Percentiles rank a stretch among this genome's conserved stretches.
These are phyloP conservation scores for Holothuria scabra DNA, from an alignment of 53 echinoderm and acorn worm species.

Conservation along the genomic window DNA sequence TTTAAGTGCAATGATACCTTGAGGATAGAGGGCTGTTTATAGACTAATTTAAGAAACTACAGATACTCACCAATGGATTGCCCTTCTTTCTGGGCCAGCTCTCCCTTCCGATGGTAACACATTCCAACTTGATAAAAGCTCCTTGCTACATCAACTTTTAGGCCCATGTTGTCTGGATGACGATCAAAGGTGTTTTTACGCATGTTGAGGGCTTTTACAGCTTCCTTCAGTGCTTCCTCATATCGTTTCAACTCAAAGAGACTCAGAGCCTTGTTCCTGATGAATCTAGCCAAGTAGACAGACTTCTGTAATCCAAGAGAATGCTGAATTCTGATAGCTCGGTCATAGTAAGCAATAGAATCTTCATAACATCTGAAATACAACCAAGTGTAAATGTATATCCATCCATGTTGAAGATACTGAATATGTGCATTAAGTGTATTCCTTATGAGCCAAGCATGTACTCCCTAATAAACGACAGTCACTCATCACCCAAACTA, in stretches of 20 bases:
- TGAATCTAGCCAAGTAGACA: conserved; percentile 27
- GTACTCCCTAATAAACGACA: too few species aligned
- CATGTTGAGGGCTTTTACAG: conserved; percentile 32
- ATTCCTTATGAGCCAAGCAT: too few species aligned
- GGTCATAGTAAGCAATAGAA: conserved; percentile 39
- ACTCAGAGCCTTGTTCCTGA: conserved; percentile 34
- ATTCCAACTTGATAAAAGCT: conserved; percentile 44
- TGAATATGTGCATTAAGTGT: too few species aligned
- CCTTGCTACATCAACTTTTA: conserved; percentile 21
- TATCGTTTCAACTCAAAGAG: conserved; percentile 32
- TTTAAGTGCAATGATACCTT: too few species aligned
- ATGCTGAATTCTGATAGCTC: conserved; percentile 22
- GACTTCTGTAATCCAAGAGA: conserved; percentile 21
- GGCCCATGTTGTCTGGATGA: conserved; percentile 22
- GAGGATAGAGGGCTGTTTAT: too few species aligned
- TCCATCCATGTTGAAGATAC: too few species aligned
- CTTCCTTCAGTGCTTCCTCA: conserved; percentile 30
- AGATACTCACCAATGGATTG: conserved; percentile 9
- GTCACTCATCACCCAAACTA: too few species aligned
- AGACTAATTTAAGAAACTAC: too few species aligned
- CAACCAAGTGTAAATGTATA: background rate
- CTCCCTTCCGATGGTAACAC: conserved; percentile 36
- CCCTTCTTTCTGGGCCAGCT: background rate
- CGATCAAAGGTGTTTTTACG: conserved; percentile 12
- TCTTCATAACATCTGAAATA: background rate